Evolutionary conservation across 64 coral and sea anemone genomes (phyloP).

Genomic region (Porites lutea): DNA sequence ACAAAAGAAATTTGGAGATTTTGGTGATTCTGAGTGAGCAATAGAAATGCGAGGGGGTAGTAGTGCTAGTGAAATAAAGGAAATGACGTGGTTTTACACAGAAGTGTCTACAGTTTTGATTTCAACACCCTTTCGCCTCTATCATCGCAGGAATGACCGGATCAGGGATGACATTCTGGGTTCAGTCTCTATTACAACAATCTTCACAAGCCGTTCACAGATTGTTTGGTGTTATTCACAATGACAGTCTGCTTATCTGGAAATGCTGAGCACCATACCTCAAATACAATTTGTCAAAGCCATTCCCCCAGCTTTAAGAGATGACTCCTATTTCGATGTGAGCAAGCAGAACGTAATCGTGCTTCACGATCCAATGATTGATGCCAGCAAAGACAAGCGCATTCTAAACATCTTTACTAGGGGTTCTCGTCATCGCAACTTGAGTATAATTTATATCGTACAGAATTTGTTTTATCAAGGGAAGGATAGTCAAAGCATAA

Average conservation of each 20-base stretch:
- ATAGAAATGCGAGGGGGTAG: no score
- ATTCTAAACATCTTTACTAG: conserved; percentile 62
- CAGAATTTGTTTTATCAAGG: conserved; percentile 45
- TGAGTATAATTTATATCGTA: conserved; percentile 8
- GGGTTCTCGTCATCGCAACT: conserved; percentile 52
- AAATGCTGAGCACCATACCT: not conserved
- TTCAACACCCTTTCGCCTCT: not conserved
- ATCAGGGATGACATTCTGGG: conserved; percentile 44
- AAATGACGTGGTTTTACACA: no score
- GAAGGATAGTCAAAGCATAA: not conserved
- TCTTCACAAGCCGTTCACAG: conserved; percentile 1
- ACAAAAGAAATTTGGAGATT: no score
- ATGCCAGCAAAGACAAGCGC: conserved; percentile 14
- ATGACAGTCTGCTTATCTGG: conserved; percentile 33
- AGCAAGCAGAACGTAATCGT: conserved; percentile 47
- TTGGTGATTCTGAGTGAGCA: no score
- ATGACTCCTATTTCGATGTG: conserved; percentile 51
- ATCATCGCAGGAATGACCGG: not conserved
- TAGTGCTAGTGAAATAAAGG: no score
- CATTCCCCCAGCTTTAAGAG: conserved; percentile 17
- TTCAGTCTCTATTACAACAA: not conserved
- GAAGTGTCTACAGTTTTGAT: not conserved
- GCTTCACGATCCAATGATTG: conserved; percentile 50
- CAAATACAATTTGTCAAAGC: conserved; percentile 42
- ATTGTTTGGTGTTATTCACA: conserved; percentile 57